These are phyloP conservation scores for Pseudomyrmex flavicornis DNA, from an alignment of 1,140 invertebrate species.

Conservation along the genomic window DNA sequence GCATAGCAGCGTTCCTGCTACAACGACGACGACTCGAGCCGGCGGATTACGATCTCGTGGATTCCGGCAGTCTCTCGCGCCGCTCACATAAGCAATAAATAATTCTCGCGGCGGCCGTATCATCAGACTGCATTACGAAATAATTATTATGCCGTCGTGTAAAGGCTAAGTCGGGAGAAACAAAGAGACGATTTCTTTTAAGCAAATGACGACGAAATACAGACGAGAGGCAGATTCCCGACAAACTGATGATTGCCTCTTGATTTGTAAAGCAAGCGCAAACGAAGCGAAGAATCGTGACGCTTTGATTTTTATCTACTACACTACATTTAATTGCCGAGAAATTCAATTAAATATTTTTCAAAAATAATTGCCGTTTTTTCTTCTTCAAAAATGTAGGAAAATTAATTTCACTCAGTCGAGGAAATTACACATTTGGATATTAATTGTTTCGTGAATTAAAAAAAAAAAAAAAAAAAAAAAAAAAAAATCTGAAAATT, in stretches of 20 bases:
- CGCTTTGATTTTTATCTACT: constrained; percentile 15
- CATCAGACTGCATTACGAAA: constrained; percentile 68
- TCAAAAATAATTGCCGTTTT: too few species aligned
- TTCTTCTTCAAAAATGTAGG: too few species aligned
- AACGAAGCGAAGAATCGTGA: constrained; percentile 45
- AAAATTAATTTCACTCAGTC: background rate
- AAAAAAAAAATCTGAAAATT: too few species aligned
- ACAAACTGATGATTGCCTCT: constrained; percentile 56
- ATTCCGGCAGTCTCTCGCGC: constrained; percentile 62
- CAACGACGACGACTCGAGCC: constrained; percentile 6
- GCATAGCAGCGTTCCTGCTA: constrained; percentile 47
- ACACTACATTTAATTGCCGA: background rate
- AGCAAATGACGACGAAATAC: constrained; percentile 5
- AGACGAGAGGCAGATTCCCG: background rate
- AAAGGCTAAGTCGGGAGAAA: constrained; percentile 61
- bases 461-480: too few species aligned
- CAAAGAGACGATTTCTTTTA: constrained; percentile 48
- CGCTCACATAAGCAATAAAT: constrained; percentile 59
- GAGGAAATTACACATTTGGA: too few species aligned
- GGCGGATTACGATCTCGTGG: constrained; percentile 66
- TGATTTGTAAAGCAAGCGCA: constrained; percentile 55
- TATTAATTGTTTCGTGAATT: background rate
- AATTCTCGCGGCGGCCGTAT: constrained; percentile 56
- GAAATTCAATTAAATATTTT: too few species aligned
- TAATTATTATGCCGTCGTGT: constrained; percentile 66